These are phyloP conservation scores for Disparrhopalites patrizii DNA, from an alignment of 2,888 invertebrate species.

Conservation along the genomic window DNA sequence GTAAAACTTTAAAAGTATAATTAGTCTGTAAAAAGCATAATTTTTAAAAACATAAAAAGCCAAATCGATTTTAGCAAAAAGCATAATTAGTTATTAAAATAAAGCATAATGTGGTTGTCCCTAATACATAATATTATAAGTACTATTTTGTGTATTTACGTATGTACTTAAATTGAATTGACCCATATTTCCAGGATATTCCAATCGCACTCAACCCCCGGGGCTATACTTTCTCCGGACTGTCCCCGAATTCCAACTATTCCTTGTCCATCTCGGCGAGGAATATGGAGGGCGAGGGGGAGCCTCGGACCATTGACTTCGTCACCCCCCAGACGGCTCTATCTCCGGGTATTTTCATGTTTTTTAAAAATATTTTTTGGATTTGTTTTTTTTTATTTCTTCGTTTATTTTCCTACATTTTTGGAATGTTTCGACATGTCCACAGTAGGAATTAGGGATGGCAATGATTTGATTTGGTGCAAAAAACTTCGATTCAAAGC, in stretches of 20 bases:
- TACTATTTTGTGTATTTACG: not conserved
- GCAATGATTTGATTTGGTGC: not conserved
- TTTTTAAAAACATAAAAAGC: too few species aligned
- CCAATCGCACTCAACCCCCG: slow-evolving; percentile 40
- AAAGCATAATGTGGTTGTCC: too few species aligned
- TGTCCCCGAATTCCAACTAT: slow-evolving; percentile 47
- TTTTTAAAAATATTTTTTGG: too few species aligned
- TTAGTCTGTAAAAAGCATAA: too few species aligned
- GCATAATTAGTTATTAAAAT: too few species aligned
- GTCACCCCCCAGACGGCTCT: slow-evolving; percentile 41
- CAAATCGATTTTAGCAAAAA: too few species aligned
- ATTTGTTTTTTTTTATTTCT: too few species aligned
- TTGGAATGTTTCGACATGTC: not conserved
- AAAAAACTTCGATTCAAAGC: too few species aligned
- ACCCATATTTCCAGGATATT: slow-evolving; percentile 39
- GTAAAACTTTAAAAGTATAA: too few species aligned
- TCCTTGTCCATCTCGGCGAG: slow-evolving; percentile 43
- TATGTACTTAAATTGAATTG: not conserved
- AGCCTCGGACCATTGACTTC: slow-evolving; percentile 42
- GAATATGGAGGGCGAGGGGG: slow-evolving; percentile 44
- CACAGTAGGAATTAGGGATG: too few species aligned
- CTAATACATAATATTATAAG: too few species aligned
- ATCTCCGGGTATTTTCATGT: slow-evolving; percentile 33
- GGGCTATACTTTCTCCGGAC: slow-evolving; percentile 46
- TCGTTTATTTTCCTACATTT: too few species aligned